Evolutionary conservation across 2,113 vertebrate genomes (phyloP), one percentile per base, ranked within the genome.

Genomic region (Siniperca chuatsi): DNA sequence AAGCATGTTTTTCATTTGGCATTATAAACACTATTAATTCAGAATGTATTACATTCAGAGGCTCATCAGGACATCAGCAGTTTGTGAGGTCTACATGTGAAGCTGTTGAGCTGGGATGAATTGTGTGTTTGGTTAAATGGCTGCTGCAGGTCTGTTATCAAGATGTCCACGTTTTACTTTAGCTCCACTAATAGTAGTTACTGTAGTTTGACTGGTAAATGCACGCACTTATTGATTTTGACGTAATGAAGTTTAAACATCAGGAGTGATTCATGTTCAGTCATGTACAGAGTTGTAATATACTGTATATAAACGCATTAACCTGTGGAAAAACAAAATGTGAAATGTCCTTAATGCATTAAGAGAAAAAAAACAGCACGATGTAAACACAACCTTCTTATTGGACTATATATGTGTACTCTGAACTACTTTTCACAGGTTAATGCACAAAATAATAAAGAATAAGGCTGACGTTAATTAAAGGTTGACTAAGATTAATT

Each of bases 401-500:
- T 2, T 48, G 8, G 57, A n/a, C 6, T 55, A 9, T 4, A 16
- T 75, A 8, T 60, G 50, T 64, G 25, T 8, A 29, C 29, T 33
- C 48, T 6, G 12, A 86, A 82, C 83, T 48, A 18, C 46, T 65
- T 84, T 71, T 66, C 57, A 68, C 81, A 82, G 76, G 65, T 75
- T 86, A 73, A 82, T 50, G 25, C 62, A 74, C 13, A 79, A 78
- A 83, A 86, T 66, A 75, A 75, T 29, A n/a, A 62, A 69, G 66
- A 82, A 85, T 40, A 66, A 81, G 61, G 64, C 65, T 21, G 76
- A 37, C 46, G 62, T 91, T 92, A 91, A 94, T 87, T 89, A 90
- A 92, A 94, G 82, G 85, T 84, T 89, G 89, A 86, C 89, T 75
- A 61, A 81, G 82, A 91, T 90, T 93, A 92, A 92, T 94, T 92